Base-by-base conservation (phyloP, 1,140 invertebrate species). In the Micrasema longulum region DNA sequence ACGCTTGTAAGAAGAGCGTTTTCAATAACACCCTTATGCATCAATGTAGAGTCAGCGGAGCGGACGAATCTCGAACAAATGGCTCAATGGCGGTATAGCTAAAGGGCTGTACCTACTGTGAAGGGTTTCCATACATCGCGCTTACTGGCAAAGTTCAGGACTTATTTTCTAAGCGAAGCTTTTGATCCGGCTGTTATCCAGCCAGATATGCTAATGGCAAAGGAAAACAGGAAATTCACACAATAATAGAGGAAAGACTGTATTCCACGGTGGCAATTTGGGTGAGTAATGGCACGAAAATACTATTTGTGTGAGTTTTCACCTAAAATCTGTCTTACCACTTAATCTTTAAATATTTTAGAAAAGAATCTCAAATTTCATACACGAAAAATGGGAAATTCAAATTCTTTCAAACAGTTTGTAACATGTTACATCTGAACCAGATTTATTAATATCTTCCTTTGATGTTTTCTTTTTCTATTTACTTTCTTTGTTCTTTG, bases 51-150 rank as follows among this genome's bases (percentile, higher is more conserved):
- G 18, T 35, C 67, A 60, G 23, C 55, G 23, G 14, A 18, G 67
- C 45, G 67, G 43, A 69, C 67, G 48, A 62, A 69, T 45, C 53
- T 26, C 55, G 67, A 69, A 69, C 67, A 69, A 69, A 62, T 62
- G 67, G 67, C 26, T n/a, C n/a, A 31, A 31, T 2, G 3, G 26
- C 2, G 7, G 26, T 2, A 31, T 2, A 31, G 60, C 47, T 38
- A 60, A 55, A 16, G 35, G 16, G 55, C 12, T n/a, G n/a, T n/a
- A n/a, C n/a, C n/a, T n/a, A n/a, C n/a, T 18, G 36, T 14, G 35
- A 35, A 41, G 9, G 22, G 26, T 9, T 7, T 23, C n/a, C 50
- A 14, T 35, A 23, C 26, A 20, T 20, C 47, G 18, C 18, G 4
- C 48, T 23, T 52, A 20, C 20, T 12, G 12, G 16, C 16, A n/a